Evolutionary conservation across 2,797 vertebrate genomes (phyloP), one percentile per base, ranked within the genome.

Genomic region (Pangasius mekongensis): DNA sequence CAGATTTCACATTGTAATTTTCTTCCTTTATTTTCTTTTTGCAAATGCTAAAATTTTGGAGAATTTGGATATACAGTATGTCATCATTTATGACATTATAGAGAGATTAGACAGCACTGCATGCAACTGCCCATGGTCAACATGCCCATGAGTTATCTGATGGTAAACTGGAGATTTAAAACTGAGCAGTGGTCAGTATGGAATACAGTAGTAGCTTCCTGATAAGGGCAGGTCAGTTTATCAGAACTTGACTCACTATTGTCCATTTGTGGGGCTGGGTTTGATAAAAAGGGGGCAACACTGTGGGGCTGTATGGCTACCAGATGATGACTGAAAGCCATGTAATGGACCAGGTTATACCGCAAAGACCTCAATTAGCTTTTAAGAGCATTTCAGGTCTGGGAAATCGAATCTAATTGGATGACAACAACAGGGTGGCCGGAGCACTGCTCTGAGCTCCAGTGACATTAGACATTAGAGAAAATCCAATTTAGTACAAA

Each of bases 371-470:
- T 33, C 85, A 93, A 93, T 93, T 93, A 94, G 86, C 87, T 93
- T 94, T 92, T 91, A 92, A 93, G 91, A 90, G 67, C 86, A 89
- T 91, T 92, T 89, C 83, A 89, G 88, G 91, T 91, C 88, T 91
- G 88, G 81, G 89, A 92, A 94, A 95, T 90, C 91, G 90, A 94
- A 90, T 56, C 81, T 93, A 94, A 95, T 60, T 92, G 92, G 93
- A 95, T 94, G 87, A 90, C 74, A 83, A 66, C 16, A 86, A 54
- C 52, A 52, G 88, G 88, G 87, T 87, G 91, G 86, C 0, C 88
- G 83, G 52, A 73, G 81, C 43, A 22, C 47, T 87, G 77, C 73
- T 90, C 89, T 66, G 87, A 86, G 84, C 90, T 89, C 86, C 89
- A 85, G 88, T 89, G 91, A 83, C 77, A 87, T 62, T 83, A 62